These are phyloP conservation scores for Chorisops tibialis DNA, from an alignment of 2,888 invertebrate genomes.

Conservation along the genomic window DNA sequence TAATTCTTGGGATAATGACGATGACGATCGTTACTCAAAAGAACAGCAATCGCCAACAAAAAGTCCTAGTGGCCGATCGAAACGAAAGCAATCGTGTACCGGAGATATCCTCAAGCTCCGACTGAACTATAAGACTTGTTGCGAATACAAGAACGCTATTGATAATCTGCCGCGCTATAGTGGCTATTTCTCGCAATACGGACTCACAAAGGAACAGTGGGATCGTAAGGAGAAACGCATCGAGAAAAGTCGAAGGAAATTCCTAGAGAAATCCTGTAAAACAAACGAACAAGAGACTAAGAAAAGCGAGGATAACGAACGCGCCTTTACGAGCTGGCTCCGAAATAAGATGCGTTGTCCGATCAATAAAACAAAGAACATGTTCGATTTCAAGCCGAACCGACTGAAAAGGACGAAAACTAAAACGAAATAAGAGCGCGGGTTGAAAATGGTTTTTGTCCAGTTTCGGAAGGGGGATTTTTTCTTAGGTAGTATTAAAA, in stretches of 20 bases:
- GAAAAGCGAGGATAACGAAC: conserved; percentile 55
- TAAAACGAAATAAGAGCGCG: not conserved
- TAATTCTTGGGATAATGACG: not conserved
- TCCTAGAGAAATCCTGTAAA: conserved; percentile 45
- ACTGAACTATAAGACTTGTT: conserved; percentile 49
- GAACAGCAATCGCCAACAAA: not conserved
- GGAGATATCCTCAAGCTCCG: conserved; percentile 38
- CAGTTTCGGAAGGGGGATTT: too few species aligned
- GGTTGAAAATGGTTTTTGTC: too few species aligned
- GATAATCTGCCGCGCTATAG: conserved; percentile 55
- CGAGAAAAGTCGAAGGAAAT: conserved; percentile 43
- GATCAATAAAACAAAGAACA: conserved; percentile 49
- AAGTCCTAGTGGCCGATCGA: conserved; percentile 1
- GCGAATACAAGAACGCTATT: conserved; percentile 49
- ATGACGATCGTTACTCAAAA: too few species aligned
- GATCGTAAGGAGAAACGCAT: conserved; percentile 49
- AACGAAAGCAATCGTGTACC: conserved; percentile 18
- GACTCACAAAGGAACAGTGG: conserved; percentile 53
- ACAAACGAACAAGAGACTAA: conserved; percentile 51
- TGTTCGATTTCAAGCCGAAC: conserved; percentile 43
- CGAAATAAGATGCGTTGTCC: conserved; percentile 52
- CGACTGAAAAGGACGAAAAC: conserved; percentile 8
- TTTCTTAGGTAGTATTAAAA: too few species aligned
- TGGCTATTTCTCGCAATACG: conserved; percentile 57
- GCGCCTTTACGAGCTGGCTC: conserved; percentile 57